These are phyloP conservation scores for Phlogophora meticulosa DNA, from an alignment of 2,888 invertebrate genomes.

Conservation along the genomic window DNA sequence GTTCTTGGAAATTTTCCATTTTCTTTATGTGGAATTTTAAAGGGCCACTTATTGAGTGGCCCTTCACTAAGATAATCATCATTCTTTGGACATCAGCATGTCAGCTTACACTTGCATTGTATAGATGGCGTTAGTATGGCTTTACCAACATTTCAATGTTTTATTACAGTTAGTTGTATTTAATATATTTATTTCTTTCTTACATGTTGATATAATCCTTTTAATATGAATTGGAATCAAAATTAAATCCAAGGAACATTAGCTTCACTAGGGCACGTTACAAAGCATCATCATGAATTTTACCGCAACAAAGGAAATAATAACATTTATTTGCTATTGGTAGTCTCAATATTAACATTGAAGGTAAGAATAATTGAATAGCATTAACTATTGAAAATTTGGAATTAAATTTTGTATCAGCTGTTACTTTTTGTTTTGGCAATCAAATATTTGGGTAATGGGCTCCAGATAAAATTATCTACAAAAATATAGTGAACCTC, in stretches of 20 bases:
- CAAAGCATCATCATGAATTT: conserved; percentile 2
- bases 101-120: conserved; percentile 6
- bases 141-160: neutral
- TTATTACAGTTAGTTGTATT: too few relatives aligned
- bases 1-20: conserved; percentile 38
- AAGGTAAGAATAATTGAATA: neutral
- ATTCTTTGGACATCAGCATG: conserved; percentile 46
- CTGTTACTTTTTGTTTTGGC: neutral
- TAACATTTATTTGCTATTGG: neutral
- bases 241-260: neutral
- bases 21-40: conserved; percentile 5
- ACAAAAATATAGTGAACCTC: too few relatives aligned
- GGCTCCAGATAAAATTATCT: neutral
- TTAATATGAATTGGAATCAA: neutral
- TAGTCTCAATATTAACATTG: conserved; percentile 4
- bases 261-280: neutral
- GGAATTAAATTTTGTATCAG: conserved; percentile 7
- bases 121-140: conserved; percentile 51
- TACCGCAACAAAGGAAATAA: conserved; percentile 23
- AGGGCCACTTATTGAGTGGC: conserved; percentile 14
- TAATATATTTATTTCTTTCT: too few relatives aligned
- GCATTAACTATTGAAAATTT: conserved; percentile 3
- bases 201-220: too few relatives aligned
- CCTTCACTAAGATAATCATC: conserved; percentile 7
- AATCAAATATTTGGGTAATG: neutral